Conservation (phyloP, 2,888 invertebrate species). For the Xestoiulus laeticollis region DNA sequence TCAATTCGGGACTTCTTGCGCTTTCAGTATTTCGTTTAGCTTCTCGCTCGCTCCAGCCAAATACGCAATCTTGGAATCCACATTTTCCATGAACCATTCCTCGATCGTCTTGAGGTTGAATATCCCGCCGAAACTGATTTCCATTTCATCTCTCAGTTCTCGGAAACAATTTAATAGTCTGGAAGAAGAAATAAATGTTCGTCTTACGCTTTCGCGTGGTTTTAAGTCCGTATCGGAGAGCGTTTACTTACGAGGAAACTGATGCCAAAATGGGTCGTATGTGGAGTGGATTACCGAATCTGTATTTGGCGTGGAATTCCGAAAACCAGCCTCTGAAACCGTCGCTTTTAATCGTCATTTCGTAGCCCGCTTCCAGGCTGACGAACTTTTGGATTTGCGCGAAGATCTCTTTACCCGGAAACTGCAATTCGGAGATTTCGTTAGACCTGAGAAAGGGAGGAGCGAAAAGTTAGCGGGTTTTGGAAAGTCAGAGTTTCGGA, state of each 20-base stretch:
- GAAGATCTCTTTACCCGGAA: not conserved
- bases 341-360: not conserved
- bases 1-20: no score
- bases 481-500: no score
- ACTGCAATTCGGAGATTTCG: not conserved
- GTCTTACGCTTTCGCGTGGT: no score
- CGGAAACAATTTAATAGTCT: not conserved
- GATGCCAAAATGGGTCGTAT: not conserved
- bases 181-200: no score
- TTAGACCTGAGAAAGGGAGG: not conserved
- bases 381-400: not conserved
- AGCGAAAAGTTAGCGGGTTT: not conserved
- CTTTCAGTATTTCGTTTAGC: no score
- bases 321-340: constrained; percentile 38
- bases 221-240: no score
- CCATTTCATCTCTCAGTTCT: not conserved
- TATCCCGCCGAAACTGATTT: not conserved
- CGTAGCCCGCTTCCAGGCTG: not conserved
- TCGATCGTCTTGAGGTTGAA: not conserved
- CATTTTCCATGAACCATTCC: not conserved
- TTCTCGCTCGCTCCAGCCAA: not conserved
- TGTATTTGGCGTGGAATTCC: constrained; percentile 28
- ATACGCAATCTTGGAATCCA: not conserved
- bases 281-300: constrained; percentile 8
- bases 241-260: not conserved